These are phyloP conservation scores for Eremophila alpestris DNA, from an alignment of 2,797 vertebrate species.

Conservation along the genomic window DNA sequence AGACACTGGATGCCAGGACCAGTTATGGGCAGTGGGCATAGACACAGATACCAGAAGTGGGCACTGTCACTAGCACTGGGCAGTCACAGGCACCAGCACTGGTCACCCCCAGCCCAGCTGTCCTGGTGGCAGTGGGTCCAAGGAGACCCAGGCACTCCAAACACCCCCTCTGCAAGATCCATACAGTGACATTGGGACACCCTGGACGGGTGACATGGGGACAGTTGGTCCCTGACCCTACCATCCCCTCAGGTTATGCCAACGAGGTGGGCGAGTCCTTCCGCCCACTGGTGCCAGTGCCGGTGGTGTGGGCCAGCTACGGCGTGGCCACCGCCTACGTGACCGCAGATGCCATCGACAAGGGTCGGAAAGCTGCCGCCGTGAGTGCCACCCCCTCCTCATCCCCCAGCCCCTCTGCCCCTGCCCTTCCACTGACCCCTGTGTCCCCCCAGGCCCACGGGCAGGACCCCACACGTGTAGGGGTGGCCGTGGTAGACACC, in stretches of 20 bases:
- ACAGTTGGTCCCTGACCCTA: fast-evolving
- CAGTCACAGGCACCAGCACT: not conserved
- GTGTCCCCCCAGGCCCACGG: slow-evolving; percentile 67
- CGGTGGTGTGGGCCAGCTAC: slow-evolving; percentile 90
- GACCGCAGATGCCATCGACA: slow-evolving; percentile 90
- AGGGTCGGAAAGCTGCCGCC: slow-evolving; percentile 87
- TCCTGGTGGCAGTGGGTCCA: too few species aligned
- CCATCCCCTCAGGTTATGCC: slow-evolving; percentile 84
- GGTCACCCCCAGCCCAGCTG: fast-evolving
- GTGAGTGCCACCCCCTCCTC: slow-evolving; percentile 73
- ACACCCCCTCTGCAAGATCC: not conserved
- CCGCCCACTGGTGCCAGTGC: slow-evolving; percentile 86
- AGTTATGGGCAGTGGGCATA: not conserved
- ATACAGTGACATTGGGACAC: not conserved
- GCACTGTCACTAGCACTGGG: not conserved
- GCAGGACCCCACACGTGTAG: slow-evolving; percentile 76
- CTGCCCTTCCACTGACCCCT: not conserved
- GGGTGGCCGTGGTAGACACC: slow-evolving; percentile 89
- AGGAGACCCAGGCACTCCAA: not conserved
- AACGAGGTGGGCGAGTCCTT: slow-evolving; percentile 97
- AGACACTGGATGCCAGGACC: fast-evolving
- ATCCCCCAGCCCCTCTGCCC: fast-evolving
- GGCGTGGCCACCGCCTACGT: slow-evolving; percentile 89
- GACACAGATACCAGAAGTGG: too few species aligned
- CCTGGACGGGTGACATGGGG: not conserved